phyloP scores from a whole-genome alignment of 2,797 vertebrate species.

The Toxotes lorentzi region DNA sequence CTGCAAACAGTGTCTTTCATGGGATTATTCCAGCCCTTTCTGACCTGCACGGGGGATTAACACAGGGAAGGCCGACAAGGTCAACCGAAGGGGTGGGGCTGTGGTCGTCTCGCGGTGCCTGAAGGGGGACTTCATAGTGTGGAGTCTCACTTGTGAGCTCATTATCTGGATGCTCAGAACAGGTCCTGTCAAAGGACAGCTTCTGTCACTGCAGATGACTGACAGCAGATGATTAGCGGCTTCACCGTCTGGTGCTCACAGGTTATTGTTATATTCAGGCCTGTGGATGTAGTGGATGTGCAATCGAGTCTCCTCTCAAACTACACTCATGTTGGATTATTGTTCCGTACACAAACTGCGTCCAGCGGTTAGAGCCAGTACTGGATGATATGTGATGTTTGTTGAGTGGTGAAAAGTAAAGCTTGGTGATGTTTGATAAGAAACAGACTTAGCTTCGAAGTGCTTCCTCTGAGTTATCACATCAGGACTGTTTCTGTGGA shows the following conservation, averaged over 20 bases:
- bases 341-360: too few species aligned
- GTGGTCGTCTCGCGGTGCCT: neutral
- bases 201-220: constrained; percentile 2
- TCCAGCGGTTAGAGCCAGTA: too few species aligned
- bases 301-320: too few species aligned
- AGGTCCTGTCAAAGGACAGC: neutral
- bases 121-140: neutral
- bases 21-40: constrained; percentile 48
- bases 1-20: constrained; percentile 34
- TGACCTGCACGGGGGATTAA: constrained; percentile 53
- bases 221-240: neutral
- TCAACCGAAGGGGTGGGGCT: neutral
- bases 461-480: too few species aligned
- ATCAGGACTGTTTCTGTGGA: too few species aligned
- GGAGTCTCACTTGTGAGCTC: constrained; percentile 13
- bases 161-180: constrained; percentile 21
- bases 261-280: too few species aligned
- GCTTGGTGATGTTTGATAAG: too few species aligned
- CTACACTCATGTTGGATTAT: too few species aligned
- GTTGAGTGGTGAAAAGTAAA: too few species aligned
- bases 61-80: constrained; percentile 20
- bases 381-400: too few species aligned
- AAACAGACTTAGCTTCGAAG: too few species aligned
- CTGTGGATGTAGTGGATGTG: neutral
- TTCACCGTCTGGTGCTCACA: neutral